Percentiles rank a stretch among this genome's conserved stretches.
phyloP scores from a whole-genome alignment of 1,140 invertebrate genomes.

The Danaus plexippus region DNA sequence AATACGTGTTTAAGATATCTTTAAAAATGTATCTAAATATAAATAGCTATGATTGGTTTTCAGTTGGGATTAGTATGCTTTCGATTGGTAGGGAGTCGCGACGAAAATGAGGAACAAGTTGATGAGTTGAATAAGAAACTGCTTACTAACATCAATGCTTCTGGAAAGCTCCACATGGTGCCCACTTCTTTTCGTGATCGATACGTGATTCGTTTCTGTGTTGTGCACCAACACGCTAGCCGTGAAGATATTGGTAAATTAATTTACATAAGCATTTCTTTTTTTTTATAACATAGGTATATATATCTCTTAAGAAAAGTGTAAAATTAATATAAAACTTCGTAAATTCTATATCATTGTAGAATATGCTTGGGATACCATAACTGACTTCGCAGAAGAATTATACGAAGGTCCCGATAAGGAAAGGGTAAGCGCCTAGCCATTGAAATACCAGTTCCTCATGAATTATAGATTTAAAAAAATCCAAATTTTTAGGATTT shows the following conservation, averaged over 20 bases:
- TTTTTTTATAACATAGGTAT: constrained; percentile 1
- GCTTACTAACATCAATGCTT: constrained; percentile 94
- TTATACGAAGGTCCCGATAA: constrained; percentile 79
- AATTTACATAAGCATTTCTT: not conserved
- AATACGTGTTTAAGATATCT: too few relatives aligned
- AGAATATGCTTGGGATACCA: constrained; percentile 93
- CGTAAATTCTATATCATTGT: constrained; percentile 27
- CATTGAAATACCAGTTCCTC: not conserved
- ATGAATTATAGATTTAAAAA: not conserved
- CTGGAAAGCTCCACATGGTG: constrained; percentile 97
- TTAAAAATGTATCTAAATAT: too few relatives aligned
- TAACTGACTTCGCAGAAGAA: constrained; percentile 87
- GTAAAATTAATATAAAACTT: not conserved
- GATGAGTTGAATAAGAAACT: constrained; percentile 93
- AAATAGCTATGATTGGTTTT: constrained; percentile 9
- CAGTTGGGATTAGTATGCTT: constrained; percentile 89
- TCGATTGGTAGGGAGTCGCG: constrained; percentile 86
- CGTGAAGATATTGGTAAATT: constrained; percentile 87
- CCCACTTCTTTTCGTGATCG: constrained; percentile 92
- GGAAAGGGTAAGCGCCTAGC: constrained; percentile 61
- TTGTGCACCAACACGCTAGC: constrained; percentile 91
- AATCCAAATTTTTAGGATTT: constrained; percentile 33
- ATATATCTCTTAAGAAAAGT: not conserved
- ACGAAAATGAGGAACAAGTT: constrained; percentile 47
- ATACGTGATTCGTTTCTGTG: constrained; percentile 95